Evolutionary conservation across 2,888 invertebrate species (phyloP), one percentile per base, ranked within the genome.

Genomic region (Cremastinae sp.): DNA sequence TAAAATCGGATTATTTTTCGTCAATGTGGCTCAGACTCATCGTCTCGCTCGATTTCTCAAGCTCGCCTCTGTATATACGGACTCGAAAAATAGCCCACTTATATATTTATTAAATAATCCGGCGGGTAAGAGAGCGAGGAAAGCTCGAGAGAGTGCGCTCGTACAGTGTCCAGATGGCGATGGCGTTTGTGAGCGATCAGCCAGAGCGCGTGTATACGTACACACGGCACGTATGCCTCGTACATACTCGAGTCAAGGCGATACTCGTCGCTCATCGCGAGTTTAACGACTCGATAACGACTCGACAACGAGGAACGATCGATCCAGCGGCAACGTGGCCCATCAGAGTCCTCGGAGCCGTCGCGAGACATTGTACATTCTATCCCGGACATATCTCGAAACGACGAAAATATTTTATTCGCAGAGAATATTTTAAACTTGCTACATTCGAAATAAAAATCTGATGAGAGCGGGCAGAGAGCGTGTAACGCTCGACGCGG

Each of bases 221-320:
- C 20, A 20, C 9, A 1, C 16, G 9, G n/a, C 16, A 14, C 10
- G 16, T 54, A 12, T 54, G 8, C 12, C 12, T 14, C 28, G n/a
- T 12, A 28, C 28, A n/a, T 53, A 53, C 22, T 38, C 22, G 53
- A 43, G 59, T 59, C n/a, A n/a, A n/a, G n/a, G n/a, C n/a, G 54
- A 73, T 68, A 36, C 36, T 62, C 69, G 43, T 49, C 62, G 56
- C 43, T 69, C 68, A 69, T 74, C 74, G 51, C 20, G 69, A 69
- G 74, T 69, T 56, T 69, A 69, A 74, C 69, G 74, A 74, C 69
- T 74, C 74, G 68, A 69, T 74, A 74, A 64, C 74, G 74, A 74
- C 62, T 10, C 62, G 10, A 49, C 49, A 47, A 41, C 68, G 47
- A 28, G 18, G 45, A 51, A 38, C 41, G 14, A 34, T 34, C 54